Percentiles rank a stretch among this genome's conserved stretches.
phyloP scores from a whole-genome alignment of 2,888 invertebrate genomes.

The Nomada flava region DNA sequence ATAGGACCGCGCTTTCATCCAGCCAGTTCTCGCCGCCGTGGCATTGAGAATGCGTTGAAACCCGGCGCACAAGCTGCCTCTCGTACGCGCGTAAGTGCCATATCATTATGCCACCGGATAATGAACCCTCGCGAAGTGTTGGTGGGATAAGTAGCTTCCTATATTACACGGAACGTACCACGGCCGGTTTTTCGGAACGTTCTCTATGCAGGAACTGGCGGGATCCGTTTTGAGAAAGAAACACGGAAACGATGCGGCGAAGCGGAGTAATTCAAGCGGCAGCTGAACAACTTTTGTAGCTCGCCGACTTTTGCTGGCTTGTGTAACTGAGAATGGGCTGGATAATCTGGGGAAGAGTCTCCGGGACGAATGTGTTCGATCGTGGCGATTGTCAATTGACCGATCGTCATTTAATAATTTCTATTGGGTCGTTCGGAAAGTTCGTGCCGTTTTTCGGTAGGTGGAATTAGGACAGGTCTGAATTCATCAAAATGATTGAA shows the following conservation, averaged over 20 bases:
- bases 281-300: not conserved
- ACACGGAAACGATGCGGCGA: conserved; percentile 15
- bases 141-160: conserved; percentile 72
- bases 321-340: not conserved
- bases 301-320: no score
- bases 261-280: not conserved
- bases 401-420: no score
- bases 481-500: no score
- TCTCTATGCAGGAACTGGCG: not conserved
- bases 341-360: no score
- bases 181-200: conserved; percentile 33
- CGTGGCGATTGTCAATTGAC: no score
- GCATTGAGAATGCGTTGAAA: conserved; percentile 59
- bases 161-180: conserved; percentile 56
- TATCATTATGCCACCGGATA: conserved; percentile 73
- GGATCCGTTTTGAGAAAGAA: conserved; percentile 33
- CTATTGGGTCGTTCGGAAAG: no score
- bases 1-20: conserved; percentile 8
- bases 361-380: no score
- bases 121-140: conserved; percentile 67
- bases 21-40: conserved; percentile 50
- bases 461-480: no score
- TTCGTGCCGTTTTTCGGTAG: no score
- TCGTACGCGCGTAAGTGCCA: conserved; percentile 71
- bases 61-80: conserved; percentile 65